Base-by-base conservation (phyloP, 1,140 invertebrate species). In the Drosophila asahinai region DNA sequence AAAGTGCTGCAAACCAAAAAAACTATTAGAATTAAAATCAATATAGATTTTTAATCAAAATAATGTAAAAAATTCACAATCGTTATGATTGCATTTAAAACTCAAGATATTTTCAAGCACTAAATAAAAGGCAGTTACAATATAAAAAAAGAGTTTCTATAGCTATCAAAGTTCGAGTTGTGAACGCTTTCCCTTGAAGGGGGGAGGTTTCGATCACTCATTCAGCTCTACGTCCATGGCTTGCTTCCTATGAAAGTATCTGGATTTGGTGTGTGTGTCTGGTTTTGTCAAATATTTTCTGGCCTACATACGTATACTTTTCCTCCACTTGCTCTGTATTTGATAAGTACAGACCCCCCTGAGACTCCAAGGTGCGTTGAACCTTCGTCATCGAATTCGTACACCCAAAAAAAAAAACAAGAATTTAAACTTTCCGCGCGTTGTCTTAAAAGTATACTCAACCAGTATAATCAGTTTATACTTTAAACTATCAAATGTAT, bases 201-300 rank as follows among this genome's bases (percentile, higher is more conserved):
- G 4, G 12, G 22, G 22, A 22, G 3, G 22, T 25, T 25, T 49
- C 25, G 2, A 25, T 9, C 1, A 49, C 0, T 14, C 2, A n/a
- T 51, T 51, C 0, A 11, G n/a, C 25, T 51, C 11, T 19, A 3
- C 27, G n/a, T 54, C 3, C 5, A 17, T 19, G 27, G n/a, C 11
- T 52, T 3, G 8, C 17, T 65, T 68, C 47, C 60, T 54, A 15
- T 17, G 36, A 3, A 36, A 1, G 11, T 36, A 4, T 12, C 9
- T 43, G 33, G 30, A 36, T 36, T 48, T 42, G 40, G 30, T 22
- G 2, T 59, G 3, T 0, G 0, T 38, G 27, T 7, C 48, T 27
- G 61, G 11, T 65, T 54, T 38, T 52, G 62, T 30, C 67, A 47
- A 5, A 54, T 70, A 45, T 54, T 70, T 66, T 14, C 38, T 36